Percentiles rank a stretch among this genome's conserved stretches.
These are phyloP conservation scores for Leptopilina drosophilae DNA, from an alignment of 2,888 invertebrate species.

Conservation along the genomic window DNA sequence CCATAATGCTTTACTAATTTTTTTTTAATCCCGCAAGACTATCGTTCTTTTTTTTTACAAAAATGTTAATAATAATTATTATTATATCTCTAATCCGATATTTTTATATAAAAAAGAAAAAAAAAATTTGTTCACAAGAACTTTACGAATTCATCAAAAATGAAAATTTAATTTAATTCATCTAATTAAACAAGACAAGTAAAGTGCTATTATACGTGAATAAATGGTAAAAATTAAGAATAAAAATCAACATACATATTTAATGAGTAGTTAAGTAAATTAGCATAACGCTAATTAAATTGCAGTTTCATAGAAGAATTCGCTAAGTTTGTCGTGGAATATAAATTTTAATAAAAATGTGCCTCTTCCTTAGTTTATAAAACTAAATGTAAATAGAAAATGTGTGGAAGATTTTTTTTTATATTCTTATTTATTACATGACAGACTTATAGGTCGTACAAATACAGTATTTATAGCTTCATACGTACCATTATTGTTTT, in stretches of 20 bases:
- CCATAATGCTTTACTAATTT: constrained; percentile 87
- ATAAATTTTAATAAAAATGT: constrained; percentile 26
- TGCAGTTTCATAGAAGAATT: constrained; percentile 14
- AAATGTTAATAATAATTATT: neutral
- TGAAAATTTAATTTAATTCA: constrained; percentile 1
- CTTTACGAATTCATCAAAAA: constrained; percentile 11
- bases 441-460: constrained; percentile 24
- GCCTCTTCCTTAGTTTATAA: constrained; percentile 33
- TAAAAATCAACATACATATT: neutral
- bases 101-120: neutral
- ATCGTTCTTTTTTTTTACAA: constrained; percentile 2
- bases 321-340: constrained; percentile 26
- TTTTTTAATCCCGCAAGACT: neutral
- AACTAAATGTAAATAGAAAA: constrained; percentile 36
- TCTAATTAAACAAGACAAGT: neutral
- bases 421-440: constrained; percentile 27
- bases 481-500: constrained; percentile 7
- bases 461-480: constrained; percentile 40
- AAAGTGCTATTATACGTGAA: neutral
- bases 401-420: constrained; percentile 29
- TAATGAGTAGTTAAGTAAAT: constrained; percentile 8
- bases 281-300: constrained; percentile 20
- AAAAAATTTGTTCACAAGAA: neutral
- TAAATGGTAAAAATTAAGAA: constrained; percentile 1
- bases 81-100: neutral